Base-by-base conservation (phyloP, 2,888 invertebrate genomes). In the Hydroisotoma schaefferi region DNA sequence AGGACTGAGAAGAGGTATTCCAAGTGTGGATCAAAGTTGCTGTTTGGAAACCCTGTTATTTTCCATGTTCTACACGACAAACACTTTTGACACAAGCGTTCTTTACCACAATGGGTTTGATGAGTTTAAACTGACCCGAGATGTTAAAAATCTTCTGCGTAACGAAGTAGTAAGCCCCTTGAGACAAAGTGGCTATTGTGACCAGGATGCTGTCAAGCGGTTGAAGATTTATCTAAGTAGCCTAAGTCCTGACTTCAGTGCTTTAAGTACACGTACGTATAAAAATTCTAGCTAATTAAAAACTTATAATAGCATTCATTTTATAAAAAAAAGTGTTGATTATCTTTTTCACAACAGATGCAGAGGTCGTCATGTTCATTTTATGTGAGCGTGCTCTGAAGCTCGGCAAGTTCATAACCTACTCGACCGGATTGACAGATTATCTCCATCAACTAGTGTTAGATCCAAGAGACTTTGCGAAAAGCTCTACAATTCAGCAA, bases 281-380 rank as follows among this genome's bases (percentile, higher is more conserved):
- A 43, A 43, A 8, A 18, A 10, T 43, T 43, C 6, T 8, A 20
- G 6, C n/a, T 43, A 6, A 43, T 43, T 8, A 6, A 43, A 33
- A 18, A 10, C 10, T 46, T 46, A 18, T 46, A 22, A 46, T 20
- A 22, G 23, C 15, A 12, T 33, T 8, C 6, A 26, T 6, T 46
- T 6, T 46, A 33, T 33, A 33, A 10, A 33, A 8, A 10, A 12
- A 33, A 33, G 12, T 33, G 33, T 33, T 33, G 22, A 20, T 26
- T n/a, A 40, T 15, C 5, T 10, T 29, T 44, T 10, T 28, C 3
- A 28, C 43, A 47, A 10, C 22, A 66, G 68, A 64, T 49, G 68
- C 66, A 2, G 68, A 68, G 38, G 58, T 61, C 8, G 61, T 68
- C 59, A 55, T 63, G 52, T 66, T 63, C 51, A 59, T 68, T 27